phyloP scores from a whole-genome alignment of 2,888 invertebrate genomes.

The Petrolisthes manimaculis region DNA sequence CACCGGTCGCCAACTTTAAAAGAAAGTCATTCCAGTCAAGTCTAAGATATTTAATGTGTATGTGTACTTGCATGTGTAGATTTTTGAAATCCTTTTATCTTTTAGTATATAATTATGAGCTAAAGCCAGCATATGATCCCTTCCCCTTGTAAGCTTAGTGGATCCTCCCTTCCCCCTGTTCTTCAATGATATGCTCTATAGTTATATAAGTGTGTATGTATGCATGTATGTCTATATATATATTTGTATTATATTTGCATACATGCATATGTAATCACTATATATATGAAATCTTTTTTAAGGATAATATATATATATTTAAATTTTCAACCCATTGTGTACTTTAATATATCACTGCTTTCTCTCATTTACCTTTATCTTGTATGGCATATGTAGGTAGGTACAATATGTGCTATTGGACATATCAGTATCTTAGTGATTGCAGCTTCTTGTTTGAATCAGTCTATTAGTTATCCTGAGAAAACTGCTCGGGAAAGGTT shows the following conservation, averaged over 20 bases:
- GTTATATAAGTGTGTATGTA: slow-evolving; percentile 35
- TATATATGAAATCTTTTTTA: slow-evolving; percentile 47
- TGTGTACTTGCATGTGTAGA: slow-evolving; percentile 58
- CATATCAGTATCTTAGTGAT: slow-evolving; percentile 58
- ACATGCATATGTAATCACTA: slow-evolving; percentile 19
- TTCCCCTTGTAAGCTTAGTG: slow-evolving; percentile 46
- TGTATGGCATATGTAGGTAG: slow-evolving; percentile 57
- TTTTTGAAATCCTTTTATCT: slow-evolving; percentile 56
- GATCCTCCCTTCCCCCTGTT: slow-evolving; percentile 36
- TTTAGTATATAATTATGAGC: slow-evolving; percentile 48
- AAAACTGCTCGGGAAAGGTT: slow-evolving; percentile 8
- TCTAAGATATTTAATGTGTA: slow-evolving; percentile 61
- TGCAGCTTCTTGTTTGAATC: slow-evolving; percentile 56
- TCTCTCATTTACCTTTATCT: slow-evolving; percentile 57
- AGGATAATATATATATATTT: slow-evolving; percentile 54
- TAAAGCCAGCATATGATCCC: slow-evolving; percentile 41
- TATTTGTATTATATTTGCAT: neutral
- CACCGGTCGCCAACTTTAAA: slow-evolving; percentile 51
- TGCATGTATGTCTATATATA: slow-evolving; percentile 12
- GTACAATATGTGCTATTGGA: slow-evolving; percentile 55
- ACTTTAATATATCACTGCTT: slow-evolving; percentile 58
- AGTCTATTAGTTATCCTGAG: slow-evolving; percentile 44
- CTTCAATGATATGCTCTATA: slow-evolving; percentile 53
- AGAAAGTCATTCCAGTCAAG: slow-evolving; percentile 58
- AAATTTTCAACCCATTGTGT: slow-evolving; percentile 56